A percentile compares a stretch with the other conserved stretches of the same genome.
Evolutionary conservation across 2,888 invertebrate genomes (phyloP).

Genomic region (Oscheius sp.): DNA sequence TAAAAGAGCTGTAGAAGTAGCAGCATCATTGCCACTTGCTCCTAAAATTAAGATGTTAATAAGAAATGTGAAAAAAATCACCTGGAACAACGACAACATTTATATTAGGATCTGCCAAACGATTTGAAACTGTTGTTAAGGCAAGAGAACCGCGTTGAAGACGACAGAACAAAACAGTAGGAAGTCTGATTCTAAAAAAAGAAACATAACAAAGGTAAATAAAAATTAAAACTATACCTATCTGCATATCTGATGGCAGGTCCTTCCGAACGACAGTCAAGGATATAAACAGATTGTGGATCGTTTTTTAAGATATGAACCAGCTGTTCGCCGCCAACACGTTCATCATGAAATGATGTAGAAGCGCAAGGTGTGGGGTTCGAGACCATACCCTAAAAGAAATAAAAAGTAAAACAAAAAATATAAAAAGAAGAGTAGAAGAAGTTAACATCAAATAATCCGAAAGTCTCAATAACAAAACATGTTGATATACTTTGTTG

Average conservation of each 20-base stretch:
- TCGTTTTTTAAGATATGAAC: constrained; percentile 24
- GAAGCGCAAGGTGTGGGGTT: constrained; percentile 26
- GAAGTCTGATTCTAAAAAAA: constrained; percentile 76
- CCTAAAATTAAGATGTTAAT: constrained; percentile 8
- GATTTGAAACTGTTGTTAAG: constrained; percentile 40
- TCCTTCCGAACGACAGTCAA: constrained; percentile 50
- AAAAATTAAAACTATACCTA: too few species aligned
- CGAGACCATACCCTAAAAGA: constrained; percentile 25
- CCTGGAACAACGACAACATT: constrained; percentile 32
- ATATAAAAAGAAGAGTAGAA: neutral
- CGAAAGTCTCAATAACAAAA: neutral
- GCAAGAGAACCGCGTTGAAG: constrained; percentile 55
- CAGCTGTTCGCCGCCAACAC: constrained; percentile 21
- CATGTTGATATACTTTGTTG: neutral
- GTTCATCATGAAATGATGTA: constrained; percentile 30
- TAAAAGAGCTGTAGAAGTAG: constrained; percentile 28
- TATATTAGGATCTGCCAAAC: constrained; percentile 30
- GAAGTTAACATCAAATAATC: neutral
- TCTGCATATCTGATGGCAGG: constrained; percentile 43
- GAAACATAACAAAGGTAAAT: neutral
- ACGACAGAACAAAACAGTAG: constrained; percentile 77
- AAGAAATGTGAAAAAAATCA: neutral
- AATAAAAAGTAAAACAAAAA: neutral
- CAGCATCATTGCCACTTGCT: constrained; percentile 18
- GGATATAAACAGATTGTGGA: constrained; percentile 31